Evolutionary conservation across 2,888 invertebrate genomes (phyloP).

Genomic region (Psylliodes chrysocephalus): DNA sequence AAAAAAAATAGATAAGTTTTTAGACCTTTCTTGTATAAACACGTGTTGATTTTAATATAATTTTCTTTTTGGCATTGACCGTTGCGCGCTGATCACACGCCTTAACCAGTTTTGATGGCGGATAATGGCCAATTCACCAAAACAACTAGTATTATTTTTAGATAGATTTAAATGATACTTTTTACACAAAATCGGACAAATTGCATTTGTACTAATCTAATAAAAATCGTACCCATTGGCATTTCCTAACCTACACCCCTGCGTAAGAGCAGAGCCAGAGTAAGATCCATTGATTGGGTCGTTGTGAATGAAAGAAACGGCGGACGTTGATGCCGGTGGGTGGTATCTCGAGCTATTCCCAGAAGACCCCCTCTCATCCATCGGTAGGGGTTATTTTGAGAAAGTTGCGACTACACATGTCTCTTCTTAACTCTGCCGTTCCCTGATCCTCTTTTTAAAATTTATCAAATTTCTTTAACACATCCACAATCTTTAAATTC

Average conservation of each 20-base stretch:
- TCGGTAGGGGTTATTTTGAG: constrained; percentile 41
- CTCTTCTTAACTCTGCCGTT: constrained; percentile 22
- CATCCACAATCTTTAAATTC: neutral
- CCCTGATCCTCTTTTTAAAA: constrained; percentile 30
- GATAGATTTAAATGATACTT: no score
- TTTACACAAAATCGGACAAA: no score
- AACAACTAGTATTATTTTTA: no score
- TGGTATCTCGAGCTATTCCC: constrained; percentile 46
- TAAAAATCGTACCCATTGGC: neutral
- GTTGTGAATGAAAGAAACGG: constrained; percentile 42
- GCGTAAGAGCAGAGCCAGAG: neutral
- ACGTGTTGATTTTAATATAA: no score
- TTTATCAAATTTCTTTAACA: constrained; percentile 7
- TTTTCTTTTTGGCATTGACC: no score
- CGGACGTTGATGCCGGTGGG: constrained; percentile 38
- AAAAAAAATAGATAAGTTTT: no score
- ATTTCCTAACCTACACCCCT: constrained; percentile 1
- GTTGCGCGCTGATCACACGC: no score
- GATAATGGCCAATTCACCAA: no score
- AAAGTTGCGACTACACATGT: constrained; percentile 37
- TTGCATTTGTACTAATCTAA: no score
- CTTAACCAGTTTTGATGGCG: no score
- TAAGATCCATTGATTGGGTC: constrained; percentile 38
- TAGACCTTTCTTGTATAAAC: no score
- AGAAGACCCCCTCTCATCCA: constrained; percentile 46